Evolutionary conservation across 2,797 vertebrate species (phyloP).

Genomic region (Rachycentron canadum): DNA sequence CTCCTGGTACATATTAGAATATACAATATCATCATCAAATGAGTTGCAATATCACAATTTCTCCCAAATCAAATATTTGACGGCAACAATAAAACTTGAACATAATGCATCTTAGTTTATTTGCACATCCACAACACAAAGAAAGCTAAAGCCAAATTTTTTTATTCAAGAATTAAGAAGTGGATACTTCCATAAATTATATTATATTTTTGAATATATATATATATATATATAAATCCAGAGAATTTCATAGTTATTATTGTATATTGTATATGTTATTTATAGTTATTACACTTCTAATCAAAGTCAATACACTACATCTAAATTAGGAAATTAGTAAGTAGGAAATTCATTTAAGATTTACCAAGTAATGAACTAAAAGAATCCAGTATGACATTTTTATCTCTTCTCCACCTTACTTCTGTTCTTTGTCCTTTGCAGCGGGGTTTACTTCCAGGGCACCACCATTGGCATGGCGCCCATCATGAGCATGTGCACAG

Average conservation of each 20-base stretch:
- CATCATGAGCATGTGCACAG: constrained; percentile 99
- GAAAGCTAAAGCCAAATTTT: neutral
- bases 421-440: constrained; percentile 69
- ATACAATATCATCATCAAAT: neutral
- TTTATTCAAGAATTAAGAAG: neutral
- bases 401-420: neutral
- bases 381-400: neutral
- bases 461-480: constrained; percentile 99
- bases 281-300: too few species aligned
- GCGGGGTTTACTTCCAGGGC: constrained; percentile 98
- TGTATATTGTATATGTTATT: too few species aligned
- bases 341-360: neutral
- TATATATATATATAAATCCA: too few species aligned
- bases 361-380: neutral
- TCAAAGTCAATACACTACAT: too few species aligned
- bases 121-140: neutral
- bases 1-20: constrained; percentile 2
- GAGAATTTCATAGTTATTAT: too few species aligned
- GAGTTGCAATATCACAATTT: neutral
- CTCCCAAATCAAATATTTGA: neutral
- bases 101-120: neutral
- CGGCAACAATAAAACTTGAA: neutral
- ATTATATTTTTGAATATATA: too few species aligned
- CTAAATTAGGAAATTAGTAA: too few species aligned
- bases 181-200: neutral